Evolutionary conservation across 2,113 vertebrate genomes (phyloP).

Genomic region (Alethe diademata): DNA sequence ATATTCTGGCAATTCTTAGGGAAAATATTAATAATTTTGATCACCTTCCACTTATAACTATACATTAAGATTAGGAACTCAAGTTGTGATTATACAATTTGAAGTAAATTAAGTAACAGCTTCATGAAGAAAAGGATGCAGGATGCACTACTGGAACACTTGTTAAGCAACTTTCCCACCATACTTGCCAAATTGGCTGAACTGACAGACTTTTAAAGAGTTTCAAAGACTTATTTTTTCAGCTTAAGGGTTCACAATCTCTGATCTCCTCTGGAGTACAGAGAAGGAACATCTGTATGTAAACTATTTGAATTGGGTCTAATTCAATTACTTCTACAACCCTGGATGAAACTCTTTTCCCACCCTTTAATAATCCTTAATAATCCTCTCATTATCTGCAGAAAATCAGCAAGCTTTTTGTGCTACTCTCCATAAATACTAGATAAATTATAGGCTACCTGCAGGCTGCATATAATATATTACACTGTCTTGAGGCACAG

Average conservation of each 20-base stretch:
- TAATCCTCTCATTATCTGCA: slow-evolving; percentile 29
- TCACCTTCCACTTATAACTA: not conserved
- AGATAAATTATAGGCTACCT: not conserved
- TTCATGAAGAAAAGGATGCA: not conserved
- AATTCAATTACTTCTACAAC: slow-evolving; percentile 47
- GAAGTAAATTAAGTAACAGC: not conserved
- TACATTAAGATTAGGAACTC: not conserved
- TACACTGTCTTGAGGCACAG: not conserved
- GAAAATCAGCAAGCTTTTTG: not conserved
- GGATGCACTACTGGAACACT: not conserved
- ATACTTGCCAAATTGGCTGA: slow-evolving; percentile 42
- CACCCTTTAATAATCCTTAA: slow-evolving; percentile 44
- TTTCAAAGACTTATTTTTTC: slow-evolving; percentile 37
- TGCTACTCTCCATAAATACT: not conserved
- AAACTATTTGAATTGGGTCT: slow-evolving; percentile 15
- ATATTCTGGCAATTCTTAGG: not conserved
- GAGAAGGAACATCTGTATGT: not conserved
- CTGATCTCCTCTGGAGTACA: slow-evolving; percentile 18
- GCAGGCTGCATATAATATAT: not conserved
- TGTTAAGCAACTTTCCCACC: slow-evolving; percentile 46
- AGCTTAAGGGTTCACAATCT: slow-evolving; percentile 40
- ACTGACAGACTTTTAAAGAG: not conserved
- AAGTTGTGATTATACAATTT: not conserved
- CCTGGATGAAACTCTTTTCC: slow-evolving; percentile 48
- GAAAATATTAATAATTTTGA: not conserved